Percentiles rank a stretch among this genome's conserved stretches.
Conservation (phyloP, 2,888 invertebrate genomes). For the Hesperia comma region DNA sequence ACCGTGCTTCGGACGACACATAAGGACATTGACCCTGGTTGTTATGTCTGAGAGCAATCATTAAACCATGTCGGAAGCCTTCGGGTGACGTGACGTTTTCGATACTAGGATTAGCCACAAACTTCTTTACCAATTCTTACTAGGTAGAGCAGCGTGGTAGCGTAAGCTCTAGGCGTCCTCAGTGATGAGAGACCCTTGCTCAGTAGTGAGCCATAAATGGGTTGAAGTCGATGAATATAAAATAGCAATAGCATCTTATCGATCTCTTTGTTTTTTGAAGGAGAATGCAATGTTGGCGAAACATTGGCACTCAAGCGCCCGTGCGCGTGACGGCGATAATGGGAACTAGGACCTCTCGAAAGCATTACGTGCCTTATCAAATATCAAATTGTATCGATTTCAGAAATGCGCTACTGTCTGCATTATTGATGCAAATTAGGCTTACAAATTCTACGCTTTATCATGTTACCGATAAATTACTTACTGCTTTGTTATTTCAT, state of each 20-base stretch:
- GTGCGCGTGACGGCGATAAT: constrained; percentile 70
- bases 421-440: constrained; percentile 21
- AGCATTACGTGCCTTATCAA: constrained; percentile 69
- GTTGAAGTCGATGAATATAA: background rate
- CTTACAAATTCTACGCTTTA: constrained; percentile 2
- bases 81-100: too few species aligned
- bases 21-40: too few species aligned
- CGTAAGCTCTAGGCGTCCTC: too few species aligned
- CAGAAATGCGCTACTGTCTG: constrained; percentile 19
- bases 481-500: background rate
- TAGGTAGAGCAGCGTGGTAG: too few species aligned
- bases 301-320: constrained; percentile 59
- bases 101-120: too few species aligned
- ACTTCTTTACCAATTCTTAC: too few species aligned
- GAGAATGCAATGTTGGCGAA: constrained; percentile 56
- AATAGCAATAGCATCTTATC: constrained; percentile 16
- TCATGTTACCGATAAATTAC: background rate
- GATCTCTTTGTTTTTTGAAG: constrained; percentile 38
- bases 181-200: too few species aligned
- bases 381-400: constrained; percentile 50
- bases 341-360: constrained; percentile 57
- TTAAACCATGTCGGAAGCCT: too few species aligned
- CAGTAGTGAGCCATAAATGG: too few species aligned
- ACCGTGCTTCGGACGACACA: too few species aligned
- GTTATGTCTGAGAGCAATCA: too few species aligned